Percentiles rank a stretch among this genome's conserved stretches.
These are phyloP conservation scores for Drosophila ananassae DNA, from an alignment of 1,140 invertebrate genomes.

Conservation along the genomic window DNA sequence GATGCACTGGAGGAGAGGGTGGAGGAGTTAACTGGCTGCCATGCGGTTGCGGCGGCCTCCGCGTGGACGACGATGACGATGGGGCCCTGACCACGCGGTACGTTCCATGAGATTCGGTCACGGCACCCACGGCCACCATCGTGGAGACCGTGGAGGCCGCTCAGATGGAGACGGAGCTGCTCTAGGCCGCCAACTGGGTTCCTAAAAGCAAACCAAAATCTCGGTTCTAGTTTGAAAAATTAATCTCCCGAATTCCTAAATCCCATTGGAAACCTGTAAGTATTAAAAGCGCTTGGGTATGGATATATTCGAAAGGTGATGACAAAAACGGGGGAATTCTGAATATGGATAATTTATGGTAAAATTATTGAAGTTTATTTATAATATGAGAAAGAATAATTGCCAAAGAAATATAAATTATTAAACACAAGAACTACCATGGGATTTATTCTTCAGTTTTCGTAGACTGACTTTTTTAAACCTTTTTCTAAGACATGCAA, in stretches of 20 bases:
- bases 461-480: neutral
- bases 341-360: neutral
- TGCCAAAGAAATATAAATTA: neutral
- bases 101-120: conserved; percentile 82
- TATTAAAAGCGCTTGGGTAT: conserved; percentile 49
- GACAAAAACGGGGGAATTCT: neutral
- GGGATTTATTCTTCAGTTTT: neutral
- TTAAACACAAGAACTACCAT: neutral
- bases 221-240: conserved; percentile 2
- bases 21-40: conserved; percentile 46
- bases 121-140: conserved; percentile 74
- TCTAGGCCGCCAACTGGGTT: conserved; percentile 63
- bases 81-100: conserved; percentile 73
- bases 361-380: too few relatives aligned
- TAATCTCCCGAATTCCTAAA: conserved; percentile 28
- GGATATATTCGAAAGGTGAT: neutral
- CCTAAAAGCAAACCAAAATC: conserved; percentile 42
- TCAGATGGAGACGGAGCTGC: conserved; percentile 75
- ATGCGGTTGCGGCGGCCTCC: conserved; percentile 48
- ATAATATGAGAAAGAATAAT: neutral
- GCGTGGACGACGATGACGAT: conserved; percentile 69
- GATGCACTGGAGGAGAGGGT: conserved; percentile 6
- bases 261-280: conserved; percentile 60
- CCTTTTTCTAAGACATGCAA: neutral
- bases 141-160: conserved; percentile 75